Evolutionary conservation across 2,113 vertebrate genomes (phyloP), one percentile per base, ranked within the genome.

Genomic region (Anhinga rufa): DNA sequence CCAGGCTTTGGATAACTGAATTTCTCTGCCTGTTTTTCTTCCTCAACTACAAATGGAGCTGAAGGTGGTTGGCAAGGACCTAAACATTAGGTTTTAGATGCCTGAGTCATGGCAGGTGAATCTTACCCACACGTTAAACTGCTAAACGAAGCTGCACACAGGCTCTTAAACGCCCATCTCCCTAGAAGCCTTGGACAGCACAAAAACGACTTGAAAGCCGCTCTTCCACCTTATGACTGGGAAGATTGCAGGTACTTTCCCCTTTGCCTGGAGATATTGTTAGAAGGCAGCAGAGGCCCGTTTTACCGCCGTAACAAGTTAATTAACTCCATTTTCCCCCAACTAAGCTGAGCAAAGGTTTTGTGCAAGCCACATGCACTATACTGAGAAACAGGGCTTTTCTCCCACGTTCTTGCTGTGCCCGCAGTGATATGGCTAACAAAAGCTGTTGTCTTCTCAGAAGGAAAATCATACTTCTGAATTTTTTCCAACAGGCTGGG

Each of bases 211-310:
- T 84, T 75, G 65, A 94, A 96, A 96, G 87, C 25, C 0, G 9
- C 74, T 76, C 84, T 87, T 82, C 81, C 49, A 61, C 66, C 62
- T 91, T 40, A 54, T 54, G 70, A 62, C 87, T 88, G 78, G 31
- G 74, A 87, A 95, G 86, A 94, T 85, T 92, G 82, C 78, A 85
- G 86, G 85, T 94, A 93, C 84, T 96, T 97, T 93, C 78, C 85
- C 54, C 31, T 93, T 95, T 91, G 87, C 95, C 96, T 88, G 92
- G 66, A 94, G 90, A 69, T 82, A 80, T 57, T 96, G 87, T 91
- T 77, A 86, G 93, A 95, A 96, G 87, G 54, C 58, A 87, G 58
- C 65, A 90, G 68, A 97, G 46, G 70, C 85, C 54, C 14, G 4
- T 93, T 96, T 91, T 86, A 80, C 57, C 2, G 4, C 93, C 62